A percentile compares a stretch with the other conserved stretches of the same genome.
Conservation (phyloP, 2,113 vertebrate genomes). For the Bucco capensis region DNA sequence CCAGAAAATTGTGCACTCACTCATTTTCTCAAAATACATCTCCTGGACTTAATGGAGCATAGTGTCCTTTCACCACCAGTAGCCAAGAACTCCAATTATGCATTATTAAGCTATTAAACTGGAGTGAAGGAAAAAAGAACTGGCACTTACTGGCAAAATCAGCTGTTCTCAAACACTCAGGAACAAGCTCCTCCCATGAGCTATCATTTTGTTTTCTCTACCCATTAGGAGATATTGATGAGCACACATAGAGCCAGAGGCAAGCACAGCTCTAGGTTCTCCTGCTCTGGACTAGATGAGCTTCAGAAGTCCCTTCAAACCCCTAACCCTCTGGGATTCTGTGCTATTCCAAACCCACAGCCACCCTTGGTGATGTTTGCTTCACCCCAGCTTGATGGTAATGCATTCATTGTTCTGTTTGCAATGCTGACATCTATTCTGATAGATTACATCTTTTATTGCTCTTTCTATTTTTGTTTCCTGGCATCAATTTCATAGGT, state of each 20-base stretch:
- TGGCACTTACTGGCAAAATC: conserved; percentile 23
- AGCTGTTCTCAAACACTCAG: neutral
- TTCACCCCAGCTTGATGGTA: neutral
- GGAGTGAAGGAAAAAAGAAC: conserved; percentile 22
- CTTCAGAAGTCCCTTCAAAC: too few relatives aligned
- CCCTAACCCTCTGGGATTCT: too few relatives aligned
- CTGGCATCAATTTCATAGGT: neutral
- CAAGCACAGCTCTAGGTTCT: too few relatives aligned
- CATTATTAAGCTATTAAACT: conserved; percentile 43
- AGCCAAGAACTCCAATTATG: conserved; percentile 40
- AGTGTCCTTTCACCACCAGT: conserved; percentile 30
- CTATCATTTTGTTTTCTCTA: neutral
- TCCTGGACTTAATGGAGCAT: conserved; percentile 38
- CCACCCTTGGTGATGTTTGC: neutral
- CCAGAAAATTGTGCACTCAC: conserved; percentile 13
- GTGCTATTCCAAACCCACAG: neutral
- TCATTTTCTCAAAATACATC: conserved; percentile 48
- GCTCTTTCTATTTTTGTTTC: conserved; percentile 5
- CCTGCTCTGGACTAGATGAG: too few relatives aligned
- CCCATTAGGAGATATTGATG: neutral
- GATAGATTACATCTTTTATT: neutral
- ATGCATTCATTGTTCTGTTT: neutral
- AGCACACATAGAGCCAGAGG: neutral
- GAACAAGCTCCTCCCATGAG: neutral
- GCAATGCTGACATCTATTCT: neutral